Evolutionary conservation across 2,888 invertebrate species (phyloP).

Genomic region (Candidula unifasciata): DNA sequence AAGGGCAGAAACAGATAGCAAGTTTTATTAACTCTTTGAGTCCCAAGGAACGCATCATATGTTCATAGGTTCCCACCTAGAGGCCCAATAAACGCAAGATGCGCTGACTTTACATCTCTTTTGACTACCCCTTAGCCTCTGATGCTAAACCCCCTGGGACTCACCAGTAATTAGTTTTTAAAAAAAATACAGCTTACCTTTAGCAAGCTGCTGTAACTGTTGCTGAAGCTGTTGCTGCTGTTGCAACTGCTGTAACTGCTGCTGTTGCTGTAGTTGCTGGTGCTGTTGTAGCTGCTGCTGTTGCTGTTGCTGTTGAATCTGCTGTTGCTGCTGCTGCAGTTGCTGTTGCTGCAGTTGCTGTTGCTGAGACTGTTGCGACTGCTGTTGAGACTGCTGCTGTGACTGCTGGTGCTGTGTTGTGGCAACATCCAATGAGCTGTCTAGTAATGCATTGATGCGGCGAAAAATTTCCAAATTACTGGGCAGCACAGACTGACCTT

Average conservation of each 20-base stretch:
- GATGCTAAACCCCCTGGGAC: no score
- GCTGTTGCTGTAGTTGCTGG: slow-evolving; percentile 32
- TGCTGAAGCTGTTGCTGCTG: slow-evolving; percentile 27
- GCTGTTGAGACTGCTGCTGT: slow-evolving; percentile 19
- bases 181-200: slow-evolving; percentile 1
- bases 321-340: slow-evolving; percentile 43
- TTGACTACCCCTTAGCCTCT: no score
- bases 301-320: slow-evolving; percentile 32
- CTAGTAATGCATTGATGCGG: slow-evolving; percentile 77
- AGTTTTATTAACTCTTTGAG: no score
- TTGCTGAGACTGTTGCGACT: slow-evolving; percentile 20
- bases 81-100: no score
- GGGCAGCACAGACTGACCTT: slow-evolving; percentile 49
- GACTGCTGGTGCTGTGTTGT: slow-evolving; percentile 32
- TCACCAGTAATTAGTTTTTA: no score
- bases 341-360: slow-evolving; percentile 20
- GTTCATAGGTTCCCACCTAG: no score
- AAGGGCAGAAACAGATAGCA: no score
- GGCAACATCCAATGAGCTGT: slow-evolving; percentile 76
- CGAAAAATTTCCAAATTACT: slow-evolving; percentile 75
- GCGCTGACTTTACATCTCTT: no score
- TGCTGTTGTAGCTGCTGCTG: slow-evolving; percentile 38
- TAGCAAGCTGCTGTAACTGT: slow-evolving; percentile 12
- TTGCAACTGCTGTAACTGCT: slow-evolving; percentile 17
- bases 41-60: no score